Percentiles rank a stretch among this genome's conserved stretches.
phyloP scores from a whole-genome alignment of 2,113 vertebrate genomes.

The Nettapus auritus region DNA sequence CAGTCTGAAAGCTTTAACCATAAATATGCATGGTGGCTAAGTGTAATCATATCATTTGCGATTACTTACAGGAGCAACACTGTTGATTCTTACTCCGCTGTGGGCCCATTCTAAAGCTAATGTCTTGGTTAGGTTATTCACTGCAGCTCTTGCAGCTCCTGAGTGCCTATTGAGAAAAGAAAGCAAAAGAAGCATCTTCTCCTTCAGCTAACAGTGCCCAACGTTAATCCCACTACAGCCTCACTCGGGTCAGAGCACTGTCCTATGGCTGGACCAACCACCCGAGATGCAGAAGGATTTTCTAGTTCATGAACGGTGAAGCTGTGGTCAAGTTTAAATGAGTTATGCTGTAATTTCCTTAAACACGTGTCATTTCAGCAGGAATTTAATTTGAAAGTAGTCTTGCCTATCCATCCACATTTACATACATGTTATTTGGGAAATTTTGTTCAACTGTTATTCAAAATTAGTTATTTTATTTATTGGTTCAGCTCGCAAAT shows the following conservation, averaged over 20 bases:
- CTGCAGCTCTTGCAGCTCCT: constrained; percentile 89
- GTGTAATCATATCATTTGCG: neutral
- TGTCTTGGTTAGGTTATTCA: constrained; percentile 89
- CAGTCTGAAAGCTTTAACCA: neutral
- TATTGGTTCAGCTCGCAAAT: neutral
- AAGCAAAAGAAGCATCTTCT: neutral
- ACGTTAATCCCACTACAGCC: neutral
- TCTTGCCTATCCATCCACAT: neutral
- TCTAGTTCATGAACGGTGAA: neutral
- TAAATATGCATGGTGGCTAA: neutral
- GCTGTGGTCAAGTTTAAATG: neutral
- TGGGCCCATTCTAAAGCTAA: constrained; percentile 91
- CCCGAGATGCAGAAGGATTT: neutral
- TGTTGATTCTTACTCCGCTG: constrained; percentile 88
- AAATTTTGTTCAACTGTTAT: neutral
- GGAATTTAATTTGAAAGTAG: neutral
- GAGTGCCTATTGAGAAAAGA: constrained; percentile 81
- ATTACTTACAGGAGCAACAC: constrained; percentile 86
- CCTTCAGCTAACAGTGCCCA: neutral
- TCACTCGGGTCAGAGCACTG: neutral
- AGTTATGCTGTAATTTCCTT: neutral
- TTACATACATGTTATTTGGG: neutral
- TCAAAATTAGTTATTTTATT: neutral
- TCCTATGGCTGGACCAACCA: neutral
- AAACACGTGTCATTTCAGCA: neutral